phyloP scores from a whole-genome alignment of 2,888 invertebrate genomes.

The Euplexia lucipara region DNA sequence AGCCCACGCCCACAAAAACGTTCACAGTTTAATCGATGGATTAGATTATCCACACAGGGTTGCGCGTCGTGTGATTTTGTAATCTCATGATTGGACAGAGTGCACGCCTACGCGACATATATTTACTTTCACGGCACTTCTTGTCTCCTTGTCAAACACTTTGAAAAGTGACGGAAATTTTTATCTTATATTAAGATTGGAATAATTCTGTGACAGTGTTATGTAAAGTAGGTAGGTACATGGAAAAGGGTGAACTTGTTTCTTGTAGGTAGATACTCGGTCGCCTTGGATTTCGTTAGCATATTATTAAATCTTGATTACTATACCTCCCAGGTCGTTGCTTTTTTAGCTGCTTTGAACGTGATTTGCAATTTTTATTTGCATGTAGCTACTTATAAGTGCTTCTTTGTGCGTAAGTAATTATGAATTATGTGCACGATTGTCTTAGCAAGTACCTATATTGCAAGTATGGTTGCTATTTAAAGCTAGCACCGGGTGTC shows the following conservation, averaged over 20 bases:
- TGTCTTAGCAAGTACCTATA: constrained; percentile 14
- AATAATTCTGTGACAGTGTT: constrained; percentile 37
- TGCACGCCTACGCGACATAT: constrained; percentile 65
- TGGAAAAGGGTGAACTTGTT: constrained; percentile 56
- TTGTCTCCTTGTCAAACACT: constrained; percentile 45
- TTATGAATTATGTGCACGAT: constrained; percentile 43
- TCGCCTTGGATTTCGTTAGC: constrained; percentile 27
- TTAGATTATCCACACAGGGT: constrained; percentile 70
- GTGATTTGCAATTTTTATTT: constrained; percentile 53
- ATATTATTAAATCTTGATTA: constrained; percentile 29
- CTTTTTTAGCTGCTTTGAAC: constrained; percentile 39
- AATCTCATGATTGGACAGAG: constrained; percentile 67
- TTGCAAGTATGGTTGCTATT: constrained; percentile 22
- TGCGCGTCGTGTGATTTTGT: constrained; percentile 63
- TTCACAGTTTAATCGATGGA: constrained; percentile 69
- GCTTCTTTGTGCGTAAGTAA: constrained; percentile 23
- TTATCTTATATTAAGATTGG: constrained; percentile 41
- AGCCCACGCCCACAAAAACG: constrained; percentile 69
- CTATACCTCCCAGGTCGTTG: constrained; percentile 48
- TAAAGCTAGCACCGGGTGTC: constrained; percentile 9
- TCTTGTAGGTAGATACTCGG: constrained; percentile 36
- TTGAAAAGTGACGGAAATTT: constrained; percentile 40
- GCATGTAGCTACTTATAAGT: constrained; percentile 8
- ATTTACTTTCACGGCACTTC: constrained; percentile 59
- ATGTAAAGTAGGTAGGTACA: constrained; percentile 44